Evolutionary conservation across 2,797 vertebrate genomes (phyloP).

Genomic region (Eospalax fontanierii): DNA sequence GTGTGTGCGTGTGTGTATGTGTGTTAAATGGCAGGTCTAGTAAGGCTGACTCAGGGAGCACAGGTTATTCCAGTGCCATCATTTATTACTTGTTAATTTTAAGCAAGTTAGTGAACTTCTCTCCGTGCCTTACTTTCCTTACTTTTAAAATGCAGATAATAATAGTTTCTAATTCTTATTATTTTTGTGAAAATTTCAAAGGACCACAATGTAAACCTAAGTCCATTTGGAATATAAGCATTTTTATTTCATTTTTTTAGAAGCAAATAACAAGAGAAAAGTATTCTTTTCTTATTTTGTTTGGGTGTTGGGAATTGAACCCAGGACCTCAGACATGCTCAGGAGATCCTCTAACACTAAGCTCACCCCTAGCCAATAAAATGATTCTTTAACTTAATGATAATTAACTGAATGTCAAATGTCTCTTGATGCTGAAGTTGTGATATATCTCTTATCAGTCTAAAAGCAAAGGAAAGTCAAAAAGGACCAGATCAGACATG

Average conservation of each 20-base stretch:
- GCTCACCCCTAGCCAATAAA: background rate
- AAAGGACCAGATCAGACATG: background rate
- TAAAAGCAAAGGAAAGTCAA: conserved; percentile 41
- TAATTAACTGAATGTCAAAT: conserved; percentile 34
- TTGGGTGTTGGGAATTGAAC: background rate
- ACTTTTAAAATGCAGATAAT: conserved; percentile 28
- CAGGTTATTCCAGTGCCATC: background rate
- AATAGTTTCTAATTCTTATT: conserved; percentile 15
- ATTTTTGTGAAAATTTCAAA: conserved; percentile 49
- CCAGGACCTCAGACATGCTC: background rate
- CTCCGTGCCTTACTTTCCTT: conserved; percentile 16
- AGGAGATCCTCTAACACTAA: background rate
- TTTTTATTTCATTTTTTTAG: background rate
- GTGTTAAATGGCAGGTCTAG: background rate
- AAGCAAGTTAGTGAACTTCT: background rate
- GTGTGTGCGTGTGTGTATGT: background rate
- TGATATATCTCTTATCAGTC: background rate
- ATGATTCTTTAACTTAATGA: conserved; percentile 38
- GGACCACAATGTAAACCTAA: background rate
- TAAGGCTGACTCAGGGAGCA: background rate
- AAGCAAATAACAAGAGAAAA: conserved; percentile 57
- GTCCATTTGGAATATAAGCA: background rate
- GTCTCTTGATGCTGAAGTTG: background rate
- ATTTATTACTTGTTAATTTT: background rate
- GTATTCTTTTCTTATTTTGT: background rate